A percentile compares a stretch with the other conserved stretches of the same genome.
Conservation (phyloP, 2,888 invertebrate species). For the Andrena trimmerana region DNA sequence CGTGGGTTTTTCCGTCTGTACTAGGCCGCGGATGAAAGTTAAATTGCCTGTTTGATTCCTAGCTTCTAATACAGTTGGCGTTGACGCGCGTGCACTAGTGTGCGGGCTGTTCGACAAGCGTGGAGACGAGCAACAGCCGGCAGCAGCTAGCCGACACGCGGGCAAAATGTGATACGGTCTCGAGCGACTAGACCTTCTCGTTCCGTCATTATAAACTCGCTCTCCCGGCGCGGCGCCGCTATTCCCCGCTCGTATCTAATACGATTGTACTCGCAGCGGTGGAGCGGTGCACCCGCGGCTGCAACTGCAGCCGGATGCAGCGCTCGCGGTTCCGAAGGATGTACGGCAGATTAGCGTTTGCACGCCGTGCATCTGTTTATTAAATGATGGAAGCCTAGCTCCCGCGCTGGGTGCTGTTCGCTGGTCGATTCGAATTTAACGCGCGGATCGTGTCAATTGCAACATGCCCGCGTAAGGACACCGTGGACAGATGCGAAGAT, state of each 20-base stretch:
- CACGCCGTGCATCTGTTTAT: constrained; percentile 13
- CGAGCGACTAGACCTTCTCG: constrained; percentile 72
- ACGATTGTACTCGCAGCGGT: constrained; percentile 61
- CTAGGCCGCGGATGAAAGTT: constrained; percentile 26
- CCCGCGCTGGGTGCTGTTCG: neutral
- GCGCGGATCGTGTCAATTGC: neutral
- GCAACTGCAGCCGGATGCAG: constrained; percentile 34
- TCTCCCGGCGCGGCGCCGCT: constrained; percentile 49
- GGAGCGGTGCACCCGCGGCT: constrained; percentile 45
- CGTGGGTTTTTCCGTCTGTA: neutral
- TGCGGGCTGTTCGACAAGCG: neutral
- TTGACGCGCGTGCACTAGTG: constrained; percentile 17
- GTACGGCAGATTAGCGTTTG: constrained; percentile 16
- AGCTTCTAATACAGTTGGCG: constrained; percentile 28
- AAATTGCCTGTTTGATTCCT: constrained; percentile 43
- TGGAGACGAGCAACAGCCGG: constrained; percentile 17
- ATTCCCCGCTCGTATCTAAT: constrained; percentile 58
- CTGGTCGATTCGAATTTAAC: neutral
- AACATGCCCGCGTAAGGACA: too few relatives aligned
- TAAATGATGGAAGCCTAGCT: neutral
- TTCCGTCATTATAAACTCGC: constrained; percentile 77
- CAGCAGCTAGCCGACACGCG: constrained; percentile 40
- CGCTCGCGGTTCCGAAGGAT: constrained; percentile 22
- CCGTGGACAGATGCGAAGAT: too few relatives aligned
- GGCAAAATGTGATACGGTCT: constrained; percentile 71